phyloP scores from a whole-genome alignment of 2,797 vertebrate genomes.

The Vespertilio murinus region DNA sequence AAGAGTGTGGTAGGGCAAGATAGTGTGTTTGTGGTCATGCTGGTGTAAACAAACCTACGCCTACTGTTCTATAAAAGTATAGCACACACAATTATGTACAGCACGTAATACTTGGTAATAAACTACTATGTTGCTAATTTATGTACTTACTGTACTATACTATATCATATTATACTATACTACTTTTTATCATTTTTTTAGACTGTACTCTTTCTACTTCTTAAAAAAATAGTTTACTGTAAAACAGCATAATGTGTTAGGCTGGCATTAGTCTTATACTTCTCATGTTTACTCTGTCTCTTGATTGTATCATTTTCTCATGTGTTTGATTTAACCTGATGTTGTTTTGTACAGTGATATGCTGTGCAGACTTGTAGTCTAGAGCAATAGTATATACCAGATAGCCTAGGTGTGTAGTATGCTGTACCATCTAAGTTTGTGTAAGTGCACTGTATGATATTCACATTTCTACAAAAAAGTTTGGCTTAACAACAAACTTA shows the following conservation, averaged over 20 bases:
- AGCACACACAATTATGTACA: neutral
- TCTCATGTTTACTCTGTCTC: neutral
- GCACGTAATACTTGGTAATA: neutral
- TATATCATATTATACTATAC: neutral
- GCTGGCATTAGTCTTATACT: neutral
- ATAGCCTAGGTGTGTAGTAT: neutral
- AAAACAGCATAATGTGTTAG: neutral
- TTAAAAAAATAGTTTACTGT: neutral
- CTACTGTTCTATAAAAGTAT: neutral
- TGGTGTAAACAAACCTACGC: neutral
- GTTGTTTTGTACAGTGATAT: neutral
- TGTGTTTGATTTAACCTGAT: neutral
- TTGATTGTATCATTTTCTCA: neutral
- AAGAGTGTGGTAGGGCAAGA: neutral
- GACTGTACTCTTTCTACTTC: neutral
- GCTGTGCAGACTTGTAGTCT: neutral
- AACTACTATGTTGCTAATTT: neutral
- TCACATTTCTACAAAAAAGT: neutral
- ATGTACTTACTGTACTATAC: neutral
- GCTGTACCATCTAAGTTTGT: neutral
- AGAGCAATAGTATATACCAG: neutral
- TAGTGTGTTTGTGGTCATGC: neutral
- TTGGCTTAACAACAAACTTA: neutral
- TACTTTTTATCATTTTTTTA: neutral
- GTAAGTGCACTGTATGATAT: neutral